phyloP scores from a whole-genome alignment of 92 coral and sea anemone species.

The Nematostella vectensis region DNA sequence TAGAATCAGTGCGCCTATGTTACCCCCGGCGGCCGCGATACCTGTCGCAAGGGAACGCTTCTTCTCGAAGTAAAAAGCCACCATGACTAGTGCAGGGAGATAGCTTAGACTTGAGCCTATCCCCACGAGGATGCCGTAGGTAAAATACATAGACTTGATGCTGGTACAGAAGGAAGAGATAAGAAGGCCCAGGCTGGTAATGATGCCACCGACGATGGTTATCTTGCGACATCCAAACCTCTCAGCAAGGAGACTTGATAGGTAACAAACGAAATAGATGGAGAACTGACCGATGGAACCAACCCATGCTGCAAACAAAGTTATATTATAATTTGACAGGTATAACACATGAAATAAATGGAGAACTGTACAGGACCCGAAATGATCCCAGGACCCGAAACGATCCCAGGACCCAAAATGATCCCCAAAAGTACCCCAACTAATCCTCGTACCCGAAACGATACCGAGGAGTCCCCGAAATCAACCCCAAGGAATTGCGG shows the following conservation, averaged over 20 bases:
- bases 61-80: slow-evolving; percentile 75
- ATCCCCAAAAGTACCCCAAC: neutral
- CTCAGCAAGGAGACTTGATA: slow-evolving; percentile 73
- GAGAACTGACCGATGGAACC: slow-evolving; percentile 93
- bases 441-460: too few relatives aligned
- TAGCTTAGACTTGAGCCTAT: slow-evolving; percentile 86
- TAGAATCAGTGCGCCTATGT: slow-evolving; percentile 78
- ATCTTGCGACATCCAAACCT: slow-evolving; percentile 72
- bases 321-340: too few relatives aligned
- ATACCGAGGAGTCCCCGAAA: too few relatives aligned
- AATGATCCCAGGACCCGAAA: too few relatives aligned
- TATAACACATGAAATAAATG: neutral
- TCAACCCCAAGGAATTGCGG: too few relatives aligned
- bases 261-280: slow-evolving; percentile 71
- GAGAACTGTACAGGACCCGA: too few relatives aligned
- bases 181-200: slow-evolving; percentile 74
- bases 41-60: slow-evolving; percentile 93
- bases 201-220: slow-evolving; percentile 66
- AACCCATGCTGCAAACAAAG: slow-evolving; percentile 92
- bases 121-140: slow-evolving; percentile 84
- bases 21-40: slow-evolving; percentile 89
- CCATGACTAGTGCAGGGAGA: slow-evolving; percentile 89
- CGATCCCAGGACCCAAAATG: too few relatives aligned
- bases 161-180: slow-evolving; percentile 55
- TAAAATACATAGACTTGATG: slow-evolving; percentile 50